Percentiles rank a stretch among this genome's conserved stretches.
Evolutionary conservation across 1,140 invertebrate species (phyloP).

Genomic region (Solenopsis invicta): DNA sequence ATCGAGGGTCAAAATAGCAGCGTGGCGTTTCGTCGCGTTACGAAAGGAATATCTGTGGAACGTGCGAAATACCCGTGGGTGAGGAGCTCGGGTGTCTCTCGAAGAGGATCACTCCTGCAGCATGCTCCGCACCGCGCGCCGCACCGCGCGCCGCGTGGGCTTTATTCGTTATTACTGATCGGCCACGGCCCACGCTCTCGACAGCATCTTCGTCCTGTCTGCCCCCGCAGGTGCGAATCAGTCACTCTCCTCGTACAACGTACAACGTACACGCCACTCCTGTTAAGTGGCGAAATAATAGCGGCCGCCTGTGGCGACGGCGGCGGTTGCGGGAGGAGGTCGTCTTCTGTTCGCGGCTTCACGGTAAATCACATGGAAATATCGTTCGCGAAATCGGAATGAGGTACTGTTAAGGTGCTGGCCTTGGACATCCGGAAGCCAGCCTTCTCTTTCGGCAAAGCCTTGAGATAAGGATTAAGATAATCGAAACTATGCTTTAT

Average conservation of each 20-base stretch:
- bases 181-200: conserved; percentile 61
- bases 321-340: conserved; percentile 3
- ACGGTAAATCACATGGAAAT: conserved; percentile 20
- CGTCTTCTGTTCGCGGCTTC: conserved; percentile 4
- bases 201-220: conserved; percentile 66
- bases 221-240: conserved; percentile 69
- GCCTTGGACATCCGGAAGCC: background rate
- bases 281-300: conserved; percentile 74
- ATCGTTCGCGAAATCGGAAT: background rate
- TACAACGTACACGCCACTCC: conserved; percentile 56
- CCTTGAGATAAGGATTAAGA: background rate
- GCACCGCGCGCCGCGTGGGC: conserved; percentile 68
- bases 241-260: conserved; percentile 49
- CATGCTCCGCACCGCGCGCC: background rate
- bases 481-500: background rate
- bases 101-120: conserved; percentile 72
- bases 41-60: conserved; percentile 1
- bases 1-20: conserved; percentile 10
- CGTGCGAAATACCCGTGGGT: conserved; percentile 47
- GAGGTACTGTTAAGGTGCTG: background rate
- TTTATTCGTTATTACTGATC: conserved; percentile 74
- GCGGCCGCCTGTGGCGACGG: conserved; percentile 7
- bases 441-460: background rate
- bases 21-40: conserved; percentile 11
- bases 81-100: conserved; percentile 56